Percentiles rank a stretch among this genome's conserved stretches.
These are phyloP conservation scores for Furcula furcula DNA, from an alignment of 2,888 invertebrate genomes.

Conservation along the genomic window DNA sequence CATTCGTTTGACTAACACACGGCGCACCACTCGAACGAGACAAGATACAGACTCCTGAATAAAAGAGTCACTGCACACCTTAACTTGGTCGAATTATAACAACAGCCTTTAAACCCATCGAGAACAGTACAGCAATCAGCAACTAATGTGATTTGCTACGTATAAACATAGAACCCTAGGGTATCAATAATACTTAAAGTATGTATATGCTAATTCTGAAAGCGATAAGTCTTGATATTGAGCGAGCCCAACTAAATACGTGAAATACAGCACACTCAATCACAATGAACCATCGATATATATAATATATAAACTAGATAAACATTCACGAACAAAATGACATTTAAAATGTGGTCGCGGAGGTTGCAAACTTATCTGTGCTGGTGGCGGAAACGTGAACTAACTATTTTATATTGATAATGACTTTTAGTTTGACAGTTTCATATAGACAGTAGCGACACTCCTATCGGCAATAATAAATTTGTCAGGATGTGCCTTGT, in stretches of 20 bases:
- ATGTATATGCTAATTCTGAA: constrained; percentile 63
- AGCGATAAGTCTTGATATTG: constrained; percentile 79
- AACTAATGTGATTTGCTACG: constrained; percentile 72
- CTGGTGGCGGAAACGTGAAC: too few species aligned
- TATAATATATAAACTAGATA: too few species aligned
- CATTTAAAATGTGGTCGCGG: too few species aligned
- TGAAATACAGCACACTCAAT: constrained; percentile 69
- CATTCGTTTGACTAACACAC: constrained; percentile 70
- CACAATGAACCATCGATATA: too few species aligned
- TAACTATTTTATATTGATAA: too few species aligned
- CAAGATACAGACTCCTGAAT: constrained; percentile 44
- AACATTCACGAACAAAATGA: too few species aligned
- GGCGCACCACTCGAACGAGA: constrained; percentile 77
- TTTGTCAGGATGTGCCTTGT: too few species aligned
- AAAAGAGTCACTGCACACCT: constrained; percentile 56
- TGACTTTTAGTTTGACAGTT: too few species aligned
- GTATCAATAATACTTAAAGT: constrained; percentile 71
- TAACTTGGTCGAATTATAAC: constrained; percentile 68
- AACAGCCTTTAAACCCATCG: constrained; percentile 67
- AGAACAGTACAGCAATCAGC: constrained; percentile 68
- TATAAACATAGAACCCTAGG: constrained; percentile 65
- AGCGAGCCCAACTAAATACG: constrained; percentile 77
- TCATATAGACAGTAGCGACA: too few species aligned
- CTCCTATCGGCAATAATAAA: too few species aligned
- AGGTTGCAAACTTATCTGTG: too few species aligned